Base-by-base conservation (phyloP, 2,113 vertebrate species). In the Octodon degus region DNA sequence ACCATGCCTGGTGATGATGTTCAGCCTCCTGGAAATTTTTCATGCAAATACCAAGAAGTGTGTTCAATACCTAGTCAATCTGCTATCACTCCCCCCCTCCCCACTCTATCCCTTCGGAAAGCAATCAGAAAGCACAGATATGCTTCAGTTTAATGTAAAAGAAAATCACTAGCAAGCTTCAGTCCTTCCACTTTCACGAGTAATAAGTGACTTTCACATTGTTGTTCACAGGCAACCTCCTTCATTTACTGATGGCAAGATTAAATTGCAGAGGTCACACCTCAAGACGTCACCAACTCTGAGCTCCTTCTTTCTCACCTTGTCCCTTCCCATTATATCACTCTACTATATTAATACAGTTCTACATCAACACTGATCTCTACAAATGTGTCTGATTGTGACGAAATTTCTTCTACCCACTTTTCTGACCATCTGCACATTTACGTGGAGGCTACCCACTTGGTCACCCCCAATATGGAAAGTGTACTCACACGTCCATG, bases 401-500 rank as follows among this genome's bases (percentile, higher is more conserved):
- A 81, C 22, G 5, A 86, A 32, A 24, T 16, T 92, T 77, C 24
- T 70, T 70, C 32, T 3, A 63, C 20, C 1, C 32, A 70, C 37
- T 72, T 53, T 62, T 92, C 13, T 43, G 55, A 68, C n/a, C 19
- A 22, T 58, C 14, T 34, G 40, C 3, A 86, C 0, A 7, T 76
- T 40, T 40, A 7, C 90, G 70, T 5, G 37, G 2, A 92, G 40
- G 25, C 53, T 55, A 82, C 40, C 10, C 4, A 67, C 58, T 53
- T 20, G 8, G 43, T 32, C 77, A 91, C 43, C 93, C 60, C 89
- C 50, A 76, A 67, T 43, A 55, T 63, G 74, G 87, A 70, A 88
- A 83, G 53, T 11, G 37, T 37, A 99, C 99, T 99, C 98, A 99
- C 99, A 43, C 99, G 98, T 99, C 99, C 0, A 98, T 95, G 17